Conservation (phyloP, 2,797 vertebrate species). For the Hypotaenidia okinawae region DNA sequence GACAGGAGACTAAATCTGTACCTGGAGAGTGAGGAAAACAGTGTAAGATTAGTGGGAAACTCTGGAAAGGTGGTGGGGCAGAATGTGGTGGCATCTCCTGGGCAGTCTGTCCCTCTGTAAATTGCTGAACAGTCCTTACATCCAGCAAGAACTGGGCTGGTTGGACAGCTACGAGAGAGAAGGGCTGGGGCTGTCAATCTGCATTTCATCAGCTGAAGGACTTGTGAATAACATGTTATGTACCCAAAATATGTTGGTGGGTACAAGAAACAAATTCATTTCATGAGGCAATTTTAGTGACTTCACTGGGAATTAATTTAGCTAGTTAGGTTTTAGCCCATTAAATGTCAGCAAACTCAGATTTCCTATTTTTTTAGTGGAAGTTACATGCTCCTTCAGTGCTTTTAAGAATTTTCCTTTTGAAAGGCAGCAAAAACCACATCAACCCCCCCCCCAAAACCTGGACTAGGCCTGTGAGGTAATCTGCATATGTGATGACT, state of each 20-base stretch:
- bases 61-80: not conserved
- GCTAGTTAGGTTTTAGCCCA: not conserved
- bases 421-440: not conserved
- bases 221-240: not conserved
- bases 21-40: not conserved
- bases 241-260: not conserved
- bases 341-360: not conserved
- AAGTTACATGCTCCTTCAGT: not conserved
- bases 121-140: not conserved
- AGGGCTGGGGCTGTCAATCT: not conserved
- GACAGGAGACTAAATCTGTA: rapidly evolving
- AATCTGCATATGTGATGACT: not conserved
- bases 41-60: not conserved
- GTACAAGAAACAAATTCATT: not conserved
- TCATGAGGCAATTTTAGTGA: not conserved
- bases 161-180: not conserved
- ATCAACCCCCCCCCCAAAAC: not conserved
- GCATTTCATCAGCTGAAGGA: not conserved
- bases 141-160: not conserved
- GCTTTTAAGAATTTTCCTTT: not conserved
- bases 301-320: not conserved
- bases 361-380: not conserved
- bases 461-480: not conserved
- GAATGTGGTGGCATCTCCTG: not conserved
- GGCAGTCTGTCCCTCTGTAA: not conserved